phyloP scores from a whole-genome alignment of 2,888 invertebrate species.

The Trachelus tabidus region DNA sequence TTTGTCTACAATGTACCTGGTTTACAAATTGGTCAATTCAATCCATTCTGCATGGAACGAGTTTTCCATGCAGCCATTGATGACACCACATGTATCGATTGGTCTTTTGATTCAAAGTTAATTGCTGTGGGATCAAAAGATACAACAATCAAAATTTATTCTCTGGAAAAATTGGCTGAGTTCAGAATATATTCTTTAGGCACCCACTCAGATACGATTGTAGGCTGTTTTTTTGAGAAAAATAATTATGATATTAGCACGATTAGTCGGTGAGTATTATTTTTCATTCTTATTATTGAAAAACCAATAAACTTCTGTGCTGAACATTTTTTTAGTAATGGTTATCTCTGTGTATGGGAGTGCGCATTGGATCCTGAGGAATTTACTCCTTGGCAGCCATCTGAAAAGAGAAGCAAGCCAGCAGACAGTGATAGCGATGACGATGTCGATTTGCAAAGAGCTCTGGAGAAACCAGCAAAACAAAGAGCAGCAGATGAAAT shows the following conservation, averaged over 20 bases:
- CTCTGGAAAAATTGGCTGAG: slow-evolving; percentile 78
- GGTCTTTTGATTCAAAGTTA: slow-evolving; percentile 92
- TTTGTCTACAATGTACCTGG: slow-evolving; percentile 90
- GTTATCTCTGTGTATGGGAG: slow-evolving; percentile 88
- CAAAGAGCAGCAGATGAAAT: slow-evolving; percentile 34
- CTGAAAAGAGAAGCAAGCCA: slow-evolving; percentile 65
- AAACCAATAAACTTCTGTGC: background rate
- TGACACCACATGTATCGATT: slow-evolving; percentile 87
- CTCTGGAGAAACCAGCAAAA: slow-evolving; percentile 69
- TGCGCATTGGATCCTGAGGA: slow-evolving; percentile 80
- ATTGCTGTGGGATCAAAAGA: slow-evolving; percentile 93
- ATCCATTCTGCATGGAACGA: slow-evolving; percentile 87
- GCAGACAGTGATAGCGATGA: slow-evolving; percentile 68
- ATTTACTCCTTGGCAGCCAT: slow-evolving; percentile 70
- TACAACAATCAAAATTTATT: slow-evolving; percentile 86
- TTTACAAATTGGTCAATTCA: slow-evolving; percentile 82
- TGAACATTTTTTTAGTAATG: slow-evolving; percentile 71
- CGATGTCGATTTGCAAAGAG: slow-evolving; percentile 73
- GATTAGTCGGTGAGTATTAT: slow-evolving; percentile 68
- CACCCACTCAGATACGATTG: slow-evolving; percentile 86
- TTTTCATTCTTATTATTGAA: background rate
- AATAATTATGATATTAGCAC: slow-evolving; percentile 87
- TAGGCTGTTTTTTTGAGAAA: slow-evolving; percentile 89
- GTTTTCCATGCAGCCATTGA: slow-evolving; percentile 86
- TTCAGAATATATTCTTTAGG: slow-evolving; percentile 82